Evolutionary conservation across 2,797 vertebrate species (phyloP).

Genomic region (Halcyon smyrnensis): DNA sequence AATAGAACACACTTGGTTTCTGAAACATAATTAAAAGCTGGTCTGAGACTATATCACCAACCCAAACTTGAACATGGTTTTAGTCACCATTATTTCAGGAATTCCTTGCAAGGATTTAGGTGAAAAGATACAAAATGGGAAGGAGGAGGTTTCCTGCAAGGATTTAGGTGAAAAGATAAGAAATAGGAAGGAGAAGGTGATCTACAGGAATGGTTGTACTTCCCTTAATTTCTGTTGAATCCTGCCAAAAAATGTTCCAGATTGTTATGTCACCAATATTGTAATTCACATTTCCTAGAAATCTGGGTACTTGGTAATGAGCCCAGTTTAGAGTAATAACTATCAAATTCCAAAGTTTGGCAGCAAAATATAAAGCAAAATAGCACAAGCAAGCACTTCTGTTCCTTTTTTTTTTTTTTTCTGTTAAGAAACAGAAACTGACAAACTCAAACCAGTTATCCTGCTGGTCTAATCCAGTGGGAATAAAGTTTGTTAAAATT

Average conservation of each 20-base stretch:
- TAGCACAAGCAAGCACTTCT: not conserved
- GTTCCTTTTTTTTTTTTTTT: constrained; percentile 16
- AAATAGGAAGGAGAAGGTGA: not conserved
- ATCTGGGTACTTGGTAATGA: too few relatives aligned
- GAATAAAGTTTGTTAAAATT: constrained; percentile 19
- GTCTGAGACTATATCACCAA: not conserved
- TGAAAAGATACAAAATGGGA: not conserved
- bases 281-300: constrained; percentile 4
- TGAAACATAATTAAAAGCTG: not conserved
- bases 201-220: not conserved
- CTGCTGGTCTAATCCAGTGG: not conserved
- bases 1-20: not conserved
- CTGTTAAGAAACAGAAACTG: not conserved
- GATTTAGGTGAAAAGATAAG: not conserved
- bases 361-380: constrained; percentile 41
- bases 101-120: not conserved
- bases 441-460: constrained; percentile 18
- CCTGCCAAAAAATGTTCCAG: not conserved
- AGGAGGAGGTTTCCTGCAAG: not conserved
- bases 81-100: not conserved
- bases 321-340: constrained; percentile 2
- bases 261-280: not conserved
- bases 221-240: not conserved
- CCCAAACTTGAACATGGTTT: not conserved
- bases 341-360: constrained; percentile 12